Percentiles rank a stretch among this genome's conserved stretches.
phyloP scores from a whole-genome alignment of 1,140 invertebrate genomes.

The Psix sp. region DNA sequence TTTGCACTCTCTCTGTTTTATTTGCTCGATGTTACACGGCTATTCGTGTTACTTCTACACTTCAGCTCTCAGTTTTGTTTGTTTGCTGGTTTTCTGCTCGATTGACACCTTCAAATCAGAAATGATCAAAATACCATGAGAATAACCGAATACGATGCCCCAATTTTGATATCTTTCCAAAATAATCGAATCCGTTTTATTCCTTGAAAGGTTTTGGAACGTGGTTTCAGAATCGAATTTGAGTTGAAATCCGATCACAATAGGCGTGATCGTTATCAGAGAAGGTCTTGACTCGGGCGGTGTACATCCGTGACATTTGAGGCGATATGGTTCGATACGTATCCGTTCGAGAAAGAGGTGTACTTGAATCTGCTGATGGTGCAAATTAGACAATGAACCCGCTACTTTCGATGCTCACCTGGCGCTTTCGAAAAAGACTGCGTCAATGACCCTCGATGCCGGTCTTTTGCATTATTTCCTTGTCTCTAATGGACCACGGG shows the following conservation, averaged over 20 bases:
- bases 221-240: too few relatives aligned
- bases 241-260: background rate
- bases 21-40: background rate
- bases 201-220: too few relatives aligned
- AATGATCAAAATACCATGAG: too few relatives aligned
- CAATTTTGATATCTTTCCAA: too few relatives aligned
- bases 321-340: constrained; percentile 56
- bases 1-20: background rate
- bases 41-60: too few relatives aligned
- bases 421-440: constrained; percentile 63
- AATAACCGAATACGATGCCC: too few relatives aligned
- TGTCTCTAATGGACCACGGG: constrained; percentile 23
- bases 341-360: constrained; percentile 42
- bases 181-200: too few relatives aligned
- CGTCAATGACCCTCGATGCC: constrained; percentile 48
- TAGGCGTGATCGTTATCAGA: constrained; percentile 41
- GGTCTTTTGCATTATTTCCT: constrained; percentile 40
- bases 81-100: too few relatives aligned
- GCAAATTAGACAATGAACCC: constrained; percentile 68
- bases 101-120: too few relatives aligned
- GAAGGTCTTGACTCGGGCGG: constrained; percentile 42
- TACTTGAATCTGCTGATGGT: constrained; percentile 71
- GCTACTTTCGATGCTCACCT: constrained; percentile 71
- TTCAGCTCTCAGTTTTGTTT: too few relatives aligned
- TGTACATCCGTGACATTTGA: constrained; percentile 49